Base-by-base conservation (phyloP, 2,113 vertebrate genomes). In the Pygoscelis adeliae region DNA sequence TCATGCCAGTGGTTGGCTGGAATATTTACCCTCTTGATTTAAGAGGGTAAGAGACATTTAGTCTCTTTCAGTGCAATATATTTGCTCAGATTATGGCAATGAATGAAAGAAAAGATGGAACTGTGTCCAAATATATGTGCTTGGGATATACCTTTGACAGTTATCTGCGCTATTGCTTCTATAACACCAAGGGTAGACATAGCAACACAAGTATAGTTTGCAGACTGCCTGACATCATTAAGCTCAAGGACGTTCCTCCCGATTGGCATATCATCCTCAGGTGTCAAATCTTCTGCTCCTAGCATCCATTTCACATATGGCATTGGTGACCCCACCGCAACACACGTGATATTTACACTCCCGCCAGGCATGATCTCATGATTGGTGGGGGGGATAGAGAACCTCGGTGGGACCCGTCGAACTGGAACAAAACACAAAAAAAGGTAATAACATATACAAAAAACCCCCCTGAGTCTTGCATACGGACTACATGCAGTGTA, bases 301-400 rank as follows among this genome's bases (percentile, higher is more conserved):
- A 99, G 98, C 99, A 99, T 99, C 99, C 99, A 99, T 96, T 99
- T 99, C 91, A 99, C 99, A 92, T 99, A 99, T 50, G 99, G 99
- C 99, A 99, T 99, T 87, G 99, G 99, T 78, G 99, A 99, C 62
- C 99, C 99, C 96, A 99, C 99, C 7, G 99, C 99, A 98, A 99
- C 99, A 91, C 99, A 99, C 22, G 99, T 99, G 98, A 99, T 99
- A 98, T 99, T 99, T 84, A 99, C 99, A 78, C 99, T 99, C 97
- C 99, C 99, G 65, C 99, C 99, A 77, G 99, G 99, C 99, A 99
- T 99, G 96, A 99, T 99, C 98, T 99, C 99, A 96, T 99, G 99
- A 98, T 99, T 99, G 93, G 99, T 99, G 30, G 99, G 99, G 90
- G 99, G 99, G 66, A 99, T 99, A 98, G 99, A 99, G 98, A 99